Base-by-base conservation (phyloP, 2,888 invertebrate genomes). In the Clusia tigrina region DNA sequence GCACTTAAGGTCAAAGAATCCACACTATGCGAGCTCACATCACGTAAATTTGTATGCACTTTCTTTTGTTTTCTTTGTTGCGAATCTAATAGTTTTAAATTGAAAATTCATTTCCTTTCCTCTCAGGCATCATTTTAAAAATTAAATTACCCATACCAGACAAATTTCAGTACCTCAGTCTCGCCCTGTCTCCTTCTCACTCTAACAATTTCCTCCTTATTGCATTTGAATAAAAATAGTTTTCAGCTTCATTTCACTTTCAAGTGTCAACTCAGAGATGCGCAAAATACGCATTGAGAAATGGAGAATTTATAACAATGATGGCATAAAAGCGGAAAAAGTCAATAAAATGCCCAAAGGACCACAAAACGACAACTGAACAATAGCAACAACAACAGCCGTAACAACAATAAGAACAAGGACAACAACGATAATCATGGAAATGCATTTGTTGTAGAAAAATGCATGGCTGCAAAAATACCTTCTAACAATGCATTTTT, bases 241-340 rank as follows among this genome's bases (percentile, higher is more conserved):
- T 80, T 80, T 80, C 80, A 78, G 76, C 80, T 79, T 78, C 78
- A 81, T 79, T 79, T 81, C 81, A 79, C 76, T 75, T 76, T 76
- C 76, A 71, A 79, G 80, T 76, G 73, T 66, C 71, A 73, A 70
- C 68, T 68, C 66, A 61, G 61, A 54, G 6, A 22, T 3, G 53
- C 38, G 59, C 20, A 54, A 32, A 60, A 57, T 32, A n/a, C n/a
- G 52, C 53, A 51, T 12, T 46, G 25, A 22, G 46, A 56, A 42
- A 56, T n/a, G 9, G 55, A 12, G 18, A 22, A 42, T 42, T n/a
- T 22, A 22, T 22, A n/a, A 24, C 25, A 53, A 15, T 22, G 20
- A 37, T 9, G 20, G 15, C 12, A 15, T 37, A n/a, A 57, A 55
- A 64, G 42, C 9, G 54, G 54, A 18, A 55, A 65, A 69, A 74